Base-by-base conservation (phyloP, 2,113 vertebrate genomes). In the Eurystomus gularis region DNA sequence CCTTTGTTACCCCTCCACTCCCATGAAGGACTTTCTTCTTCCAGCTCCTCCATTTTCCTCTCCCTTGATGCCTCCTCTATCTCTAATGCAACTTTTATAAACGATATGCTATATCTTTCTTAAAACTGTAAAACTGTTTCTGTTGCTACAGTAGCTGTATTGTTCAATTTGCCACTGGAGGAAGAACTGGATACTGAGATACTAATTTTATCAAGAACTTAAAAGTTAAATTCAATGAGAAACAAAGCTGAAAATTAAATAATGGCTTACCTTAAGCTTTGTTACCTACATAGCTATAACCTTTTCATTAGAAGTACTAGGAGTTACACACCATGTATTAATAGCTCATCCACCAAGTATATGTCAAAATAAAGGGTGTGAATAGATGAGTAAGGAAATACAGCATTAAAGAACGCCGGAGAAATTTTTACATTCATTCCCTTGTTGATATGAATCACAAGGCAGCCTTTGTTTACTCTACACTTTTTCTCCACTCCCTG, bases 401-500 rank as follows among this genome's bases (percentile, higher is more conserved):
- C 13, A 86, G 83, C 68, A 54, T 46, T 33, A 71, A 88, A 48
- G 80, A 93, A 91, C 2, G 24, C 72, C 83, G 71, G 21, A 82
- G 52, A 57, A 51, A 65, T n/a, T 76, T 79, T 80, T 71, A 68
- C 57, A 55, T 80, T 83, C 54, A 61, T 31, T 80, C 65, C 37
- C 78, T 48, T 23, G 73, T 68, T 82, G 61, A 29, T 20, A 84
- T 72, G 84, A 91, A 90, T 94, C 75, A 91, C 0, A 12, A 94
- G 42, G 86, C 61, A 94, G 82, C 65, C 89, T 90, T 79, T 94
- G 84, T 87, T 90, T 87, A 91, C 44, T 75, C 20, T 14, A 57
- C 33, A 57, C 57, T 57, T 88, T 93, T 79, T 72, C 78, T 44
- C 89, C 64, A 49, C 49, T 70, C 81, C 46, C 52, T 26, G 13